These are phyloP conservation scores for Brachionus sp. DNA, from an alignment of 1,140 invertebrate species.

Conservation along the genomic window DNA sequence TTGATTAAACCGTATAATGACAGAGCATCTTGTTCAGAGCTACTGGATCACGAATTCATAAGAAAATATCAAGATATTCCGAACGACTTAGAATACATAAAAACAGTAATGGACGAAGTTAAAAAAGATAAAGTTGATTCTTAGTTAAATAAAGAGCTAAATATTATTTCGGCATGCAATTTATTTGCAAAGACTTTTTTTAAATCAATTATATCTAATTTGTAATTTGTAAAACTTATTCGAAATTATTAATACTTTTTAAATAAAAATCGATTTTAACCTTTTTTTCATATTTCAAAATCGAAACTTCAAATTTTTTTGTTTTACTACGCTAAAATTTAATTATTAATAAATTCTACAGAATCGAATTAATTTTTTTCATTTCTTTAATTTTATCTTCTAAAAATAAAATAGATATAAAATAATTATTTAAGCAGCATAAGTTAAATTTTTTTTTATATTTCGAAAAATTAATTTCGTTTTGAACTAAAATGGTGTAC, in stretches of 20 bases:
- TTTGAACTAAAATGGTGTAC: no score
- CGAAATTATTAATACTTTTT: background rate
- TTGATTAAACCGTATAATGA: background rate
- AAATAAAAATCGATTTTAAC: background rate
- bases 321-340: background rate
- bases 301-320: background rate
- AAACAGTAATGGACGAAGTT: conserved; percentile 41
- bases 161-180: background rate
- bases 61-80: background rate
- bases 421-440: no score
- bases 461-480: no score
- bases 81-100: conserved; percentile 16
- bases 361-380: background rate
- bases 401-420: background rate
- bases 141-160: background rate
- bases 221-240: background rate
- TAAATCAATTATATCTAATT: background rate
- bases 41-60: conserved; percentile 29
- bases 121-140: conserved; percentile 16
- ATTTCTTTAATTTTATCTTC: no score
- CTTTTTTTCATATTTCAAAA: background rate
- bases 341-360: background rate
- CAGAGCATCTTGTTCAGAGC: background rate
- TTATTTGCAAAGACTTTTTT: background rate
- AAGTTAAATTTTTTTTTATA: no score